Base-by-base conservation (phyloP, 1,140 invertebrate genomes). In the Himalopsyche phryganea region DNA sequence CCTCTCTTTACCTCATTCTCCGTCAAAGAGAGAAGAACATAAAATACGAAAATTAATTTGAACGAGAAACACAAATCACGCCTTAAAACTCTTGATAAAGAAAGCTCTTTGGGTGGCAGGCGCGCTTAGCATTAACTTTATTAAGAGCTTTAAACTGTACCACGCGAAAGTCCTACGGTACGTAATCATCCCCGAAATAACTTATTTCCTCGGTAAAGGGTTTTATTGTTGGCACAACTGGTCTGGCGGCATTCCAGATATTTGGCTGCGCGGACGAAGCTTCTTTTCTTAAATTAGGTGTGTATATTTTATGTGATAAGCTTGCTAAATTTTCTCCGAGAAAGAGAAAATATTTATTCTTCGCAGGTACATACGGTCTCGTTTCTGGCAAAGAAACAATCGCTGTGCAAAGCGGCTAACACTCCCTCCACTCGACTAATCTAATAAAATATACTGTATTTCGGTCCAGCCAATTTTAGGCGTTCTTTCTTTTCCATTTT, bases 301-400 rank as follows among this genome's bases (percentile, higher is more conserved):
- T 57, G 49, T 61, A 61, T 61, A 61, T 61, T 61, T 57, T 61
- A 61, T 61, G 44, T 46, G 49, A 61, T 61, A 56, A 54, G 50
- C 41, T 41, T 54, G 35, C 28, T 47, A 48, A 41, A 60, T 54
- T 28, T 28, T 28, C 32, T 33, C 42, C n/a, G 14, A 46, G 36
- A 50, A 40, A 54, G 38, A 18, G 52, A 51, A 55, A 28, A 50
- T 46, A 53, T 49, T 44, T 60, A 52, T 20, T 44, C 20, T 17
- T n/a, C 33, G n/a, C 23, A 40, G 38, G 23, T 28, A 28, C 23
- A 28, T 28, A 28, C 23, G 23, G 3, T 28, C 23, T 28, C 23
- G 23, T 28, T 28, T 28, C n/a, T 28, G 23, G 23, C 23, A 42
- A 55, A 32, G 45, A 32, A 28, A 15, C 58, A 35, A 18, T 18